Conservation (phyloP, 2,113 vertebrate species). For the Carassius carassius region DNA sequence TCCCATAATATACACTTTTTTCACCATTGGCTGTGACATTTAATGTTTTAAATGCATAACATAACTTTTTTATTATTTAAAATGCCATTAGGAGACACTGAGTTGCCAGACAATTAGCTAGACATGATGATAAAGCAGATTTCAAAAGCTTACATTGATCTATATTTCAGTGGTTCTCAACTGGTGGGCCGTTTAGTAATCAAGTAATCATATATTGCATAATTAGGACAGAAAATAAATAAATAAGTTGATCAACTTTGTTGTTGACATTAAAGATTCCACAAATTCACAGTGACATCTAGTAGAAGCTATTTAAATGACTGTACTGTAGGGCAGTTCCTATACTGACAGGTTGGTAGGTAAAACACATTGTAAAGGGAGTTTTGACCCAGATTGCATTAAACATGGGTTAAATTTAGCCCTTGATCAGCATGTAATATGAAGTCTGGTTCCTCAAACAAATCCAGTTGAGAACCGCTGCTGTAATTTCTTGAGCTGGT, state of each 20-base stretch:
- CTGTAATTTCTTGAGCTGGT: not conserved
- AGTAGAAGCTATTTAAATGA: not conserved
- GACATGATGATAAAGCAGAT: no score
- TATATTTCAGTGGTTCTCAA: no score
- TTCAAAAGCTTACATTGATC: no score
- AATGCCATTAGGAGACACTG: not conserved
- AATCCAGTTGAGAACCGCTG: not conserved
- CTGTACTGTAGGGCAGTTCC: not conserved
- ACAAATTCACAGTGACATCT: not conserved
- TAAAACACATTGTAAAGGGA: not conserved
- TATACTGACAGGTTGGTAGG: no score
- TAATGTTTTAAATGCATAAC: no score
- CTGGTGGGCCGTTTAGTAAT: no score
- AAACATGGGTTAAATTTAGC: not conserved
- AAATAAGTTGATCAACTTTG: not conserved
- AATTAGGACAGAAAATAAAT: not conserved
- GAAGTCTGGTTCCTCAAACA: not conserved
- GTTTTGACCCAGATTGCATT: not conserved
- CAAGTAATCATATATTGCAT: not conserved
- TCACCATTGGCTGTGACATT: no score
- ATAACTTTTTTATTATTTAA: not conserved
- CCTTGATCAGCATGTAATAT: not conserved
- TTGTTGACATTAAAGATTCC: no score
- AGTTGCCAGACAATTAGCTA: not conserved
- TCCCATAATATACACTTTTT: no score